Evolutionary conservation across 1,140 invertebrate species (phyloP).

Genomic region (Drosophila erecta): DNA sequence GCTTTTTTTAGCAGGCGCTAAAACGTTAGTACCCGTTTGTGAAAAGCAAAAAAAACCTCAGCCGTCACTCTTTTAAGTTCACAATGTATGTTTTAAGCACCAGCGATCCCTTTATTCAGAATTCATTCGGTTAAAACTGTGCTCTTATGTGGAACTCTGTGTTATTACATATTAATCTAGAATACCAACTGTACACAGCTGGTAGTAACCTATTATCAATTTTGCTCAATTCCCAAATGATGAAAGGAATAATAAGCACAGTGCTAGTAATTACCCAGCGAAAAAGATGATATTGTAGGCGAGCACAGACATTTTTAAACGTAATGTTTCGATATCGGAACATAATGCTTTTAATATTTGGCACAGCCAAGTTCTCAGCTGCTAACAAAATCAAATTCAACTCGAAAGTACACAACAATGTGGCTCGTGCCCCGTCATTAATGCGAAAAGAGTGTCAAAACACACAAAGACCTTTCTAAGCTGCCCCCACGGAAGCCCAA

Average conservation of each 20-base stretch:
- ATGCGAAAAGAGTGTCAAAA: slow-evolving; percentile 47
- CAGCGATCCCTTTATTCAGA: slow-evolving; percentile 7
- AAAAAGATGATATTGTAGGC: not conserved
- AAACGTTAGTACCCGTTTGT: slow-evolving; percentile 57
- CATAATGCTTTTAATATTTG: not conserved
- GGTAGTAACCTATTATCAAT: too few species aligned
- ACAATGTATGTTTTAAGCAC: slow-evolving; percentile 42
- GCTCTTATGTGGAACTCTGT: too few species aligned
- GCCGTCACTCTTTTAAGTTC: slow-evolving; percentile 34
- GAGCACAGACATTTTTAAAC: not conserved
- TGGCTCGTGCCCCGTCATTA: slow-evolving; percentile 26
- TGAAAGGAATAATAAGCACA: not conserved
- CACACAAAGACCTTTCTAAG: slow-evolving; percentile 27
- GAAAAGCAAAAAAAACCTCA: slow-evolving; percentile 2
- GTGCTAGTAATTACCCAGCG: not conserved
- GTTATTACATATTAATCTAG: too few species aligned
- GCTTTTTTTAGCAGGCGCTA: slow-evolving; percentile 50
- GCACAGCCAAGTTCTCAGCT: not conserved
- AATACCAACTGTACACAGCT: too few species aligned
- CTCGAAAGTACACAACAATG: slow-evolving; percentile 6
- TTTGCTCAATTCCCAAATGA: too few species aligned
- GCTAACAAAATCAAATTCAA: slow-evolving; percentile 15
- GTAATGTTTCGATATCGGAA: not conserved
- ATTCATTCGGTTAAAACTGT: not conserved
- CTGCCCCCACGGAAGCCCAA: not conserved